phyloP scores from a whole-genome alignment of 2,888 invertebrate species.

The Laspeyria flexula region DNA sequence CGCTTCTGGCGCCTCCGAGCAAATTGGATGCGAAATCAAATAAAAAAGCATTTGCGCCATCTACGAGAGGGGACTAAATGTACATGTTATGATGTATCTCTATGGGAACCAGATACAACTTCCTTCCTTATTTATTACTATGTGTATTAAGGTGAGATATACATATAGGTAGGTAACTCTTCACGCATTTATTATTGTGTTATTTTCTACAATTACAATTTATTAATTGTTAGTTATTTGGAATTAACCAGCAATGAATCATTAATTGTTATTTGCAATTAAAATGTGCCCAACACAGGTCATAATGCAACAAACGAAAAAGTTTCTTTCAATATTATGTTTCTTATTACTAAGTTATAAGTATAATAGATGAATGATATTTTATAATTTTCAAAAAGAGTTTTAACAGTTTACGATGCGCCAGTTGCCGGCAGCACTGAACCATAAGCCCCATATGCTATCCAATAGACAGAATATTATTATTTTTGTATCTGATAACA shows the following conservation, averaged over 20 bases:
- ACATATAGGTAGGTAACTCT: too few relatives aligned
- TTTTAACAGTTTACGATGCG: constrained; percentile 30
- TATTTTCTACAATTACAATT: too few relatives aligned
- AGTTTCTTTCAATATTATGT: too few relatives aligned
- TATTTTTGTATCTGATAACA: constrained; percentile 6
- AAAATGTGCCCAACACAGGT: too few relatives aligned
- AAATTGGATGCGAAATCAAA: constrained; percentile 83
- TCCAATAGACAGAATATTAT: constrained; percentile 11
- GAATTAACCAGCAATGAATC: too few relatives aligned
- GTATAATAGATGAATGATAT: too few relatives aligned
- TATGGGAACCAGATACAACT: constrained; percentile 25
- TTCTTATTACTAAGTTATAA: too few relatives aligned
- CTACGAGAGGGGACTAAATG: constrained; percentile 51
- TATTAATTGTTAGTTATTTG: too few relatives aligned
- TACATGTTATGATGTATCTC: constrained; percentile 43
- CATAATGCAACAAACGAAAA: too few relatives aligned
- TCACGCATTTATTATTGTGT: too few relatives aligned
- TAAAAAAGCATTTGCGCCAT: constrained; percentile 74
- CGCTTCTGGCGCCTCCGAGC: constrained; percentile 70
- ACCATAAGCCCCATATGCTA: constrained; percentile 10
- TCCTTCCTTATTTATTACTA: constrained; percentile 20
- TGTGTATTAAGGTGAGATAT: background rate
- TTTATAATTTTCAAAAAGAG: too few relatives aligned
- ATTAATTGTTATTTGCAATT: too few relatives aligned
- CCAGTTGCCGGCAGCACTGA: constrained; percentile 29